These are phyloP conservation scores for Pseudopleuronectes americanus DNA, from an alignment of 2,797 vertebrate genomes.

Conservation along the genomic window DNA sequence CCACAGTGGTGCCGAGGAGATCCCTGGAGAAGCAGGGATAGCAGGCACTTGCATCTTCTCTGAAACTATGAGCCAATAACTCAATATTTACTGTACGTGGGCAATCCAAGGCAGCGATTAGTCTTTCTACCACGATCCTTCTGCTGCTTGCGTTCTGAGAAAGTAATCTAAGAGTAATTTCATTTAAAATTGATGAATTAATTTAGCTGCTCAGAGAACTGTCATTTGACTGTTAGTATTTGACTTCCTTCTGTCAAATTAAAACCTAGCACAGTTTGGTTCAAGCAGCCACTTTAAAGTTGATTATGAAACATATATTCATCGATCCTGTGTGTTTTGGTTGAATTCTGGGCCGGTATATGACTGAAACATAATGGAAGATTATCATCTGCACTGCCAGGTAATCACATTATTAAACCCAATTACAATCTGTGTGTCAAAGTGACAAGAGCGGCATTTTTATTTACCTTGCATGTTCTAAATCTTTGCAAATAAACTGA, in stretches of 20 bases:
- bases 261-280: constrained; percentile 14
- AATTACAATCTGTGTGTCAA: constrained; percentile 24
- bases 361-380: constrained; percentile 20
- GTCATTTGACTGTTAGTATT: constrained; percentile 3
- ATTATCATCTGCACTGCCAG: constrained; percentile 32
- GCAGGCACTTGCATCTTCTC: constrained; percentile 62
- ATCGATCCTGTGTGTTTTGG: constrained; percentile 10
- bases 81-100: constrained; percentile 72
- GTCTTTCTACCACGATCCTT: constrained; percentile 45
- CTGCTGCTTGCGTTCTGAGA: constrained; percentile 31
- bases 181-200: constrained; percentile 16
- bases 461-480: constrained; percentile 24
- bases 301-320: background rate
- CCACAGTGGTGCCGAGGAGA: constrained; percentile 59
- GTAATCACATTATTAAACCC: constrained; percentile 33
- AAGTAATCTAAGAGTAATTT: constrained; percentile 42
- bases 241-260: constrained; percentile 7
- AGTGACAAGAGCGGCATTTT: constrained; percentile 37
- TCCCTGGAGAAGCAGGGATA: constrained; percentile 62
- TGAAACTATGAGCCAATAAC: constrained; percentile 68
- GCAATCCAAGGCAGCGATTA: constrained; percentile 61
- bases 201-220: background rate
- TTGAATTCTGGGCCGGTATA: constrained; percentile 14
- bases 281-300: constrained; percentile 9
- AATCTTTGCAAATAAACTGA: constrained; percentile 61